Conservation (phyloP, 2,113 vertebrate species). For the Lamprologus tigripictilis region DNA sequence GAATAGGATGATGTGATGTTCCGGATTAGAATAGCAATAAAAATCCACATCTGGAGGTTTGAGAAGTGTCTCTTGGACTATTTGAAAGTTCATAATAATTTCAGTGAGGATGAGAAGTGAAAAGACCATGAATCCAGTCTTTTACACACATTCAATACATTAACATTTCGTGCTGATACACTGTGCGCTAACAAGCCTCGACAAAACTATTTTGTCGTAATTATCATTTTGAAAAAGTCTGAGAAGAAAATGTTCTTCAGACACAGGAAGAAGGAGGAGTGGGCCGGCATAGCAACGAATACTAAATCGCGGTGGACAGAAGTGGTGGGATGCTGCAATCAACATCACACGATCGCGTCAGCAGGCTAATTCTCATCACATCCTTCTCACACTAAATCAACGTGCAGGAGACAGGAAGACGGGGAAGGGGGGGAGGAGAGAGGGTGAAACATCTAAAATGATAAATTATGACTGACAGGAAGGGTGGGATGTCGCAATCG, state of each 20-base stretch:
- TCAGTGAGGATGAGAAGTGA: neutral
- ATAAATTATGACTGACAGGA: conserved; percentile 13
- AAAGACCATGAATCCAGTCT: neutral
- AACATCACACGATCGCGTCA: neutral
- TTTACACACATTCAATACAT: accelerated
- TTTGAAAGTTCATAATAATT: neutral
- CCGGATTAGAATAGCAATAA: accelerated
- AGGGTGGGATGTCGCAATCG: neutral
- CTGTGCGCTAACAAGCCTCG: neutral
- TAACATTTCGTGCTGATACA: neutral
- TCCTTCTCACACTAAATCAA: neutral
- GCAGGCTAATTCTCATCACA: neutral
- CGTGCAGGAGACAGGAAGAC: neutral
- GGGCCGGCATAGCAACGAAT: neutral
- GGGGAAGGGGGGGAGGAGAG: too few species aligned
- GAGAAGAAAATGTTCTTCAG: neutral
- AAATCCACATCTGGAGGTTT: neutral
- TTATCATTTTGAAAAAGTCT: neutral
- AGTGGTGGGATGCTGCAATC: neutral
- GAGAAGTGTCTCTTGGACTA: neutral
- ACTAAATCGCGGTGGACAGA: neutral
- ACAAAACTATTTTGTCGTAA: neutral
- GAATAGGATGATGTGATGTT: neutral
- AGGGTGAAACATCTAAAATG: neutral
- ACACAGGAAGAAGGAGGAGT: neutral